Evolutionary conservation across 2,113 vertebrate species (phyloP), one percentile per base, ranked within the genome.

Genomic region (Poeciliopsis occidentalis): DNA sequence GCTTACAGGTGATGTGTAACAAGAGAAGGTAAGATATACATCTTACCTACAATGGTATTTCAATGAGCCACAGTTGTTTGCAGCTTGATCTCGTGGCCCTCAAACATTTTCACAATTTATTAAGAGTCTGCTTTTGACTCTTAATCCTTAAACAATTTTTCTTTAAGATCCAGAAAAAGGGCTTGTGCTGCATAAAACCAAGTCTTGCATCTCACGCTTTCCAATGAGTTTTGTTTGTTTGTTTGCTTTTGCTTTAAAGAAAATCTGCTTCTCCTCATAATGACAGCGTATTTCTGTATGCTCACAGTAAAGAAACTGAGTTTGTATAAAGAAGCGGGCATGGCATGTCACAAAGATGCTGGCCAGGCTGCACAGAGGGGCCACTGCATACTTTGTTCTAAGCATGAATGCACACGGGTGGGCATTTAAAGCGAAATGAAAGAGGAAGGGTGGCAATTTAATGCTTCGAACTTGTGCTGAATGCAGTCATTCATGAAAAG

Each of bases 311-410:
- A 87, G 71, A 85, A 61, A 86, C 67, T 34, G 34, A 75, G 73
- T 87, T 91, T 87, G 85, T 87, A 77, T 86, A 88, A 86, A 88
- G 54, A 81, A 30, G 17, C 73, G 60, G 72, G 79, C 84, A 78
- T 26, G 60, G 68, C 87, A 87, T 91, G 89, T 92, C 89, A 91
- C 69, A 60, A 60, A 79, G 88, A 93, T 60, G 67, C 82, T 86
- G 72, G 78, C 85, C 89, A 94, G 92, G 67, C 83, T 63, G 31
- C 74, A 76, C 80, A 67, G 71, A n/a, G 61, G 61, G 78, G 69
- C 83, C 79, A 30, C 64, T 44, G 70, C 69, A 75, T 79, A 80
- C 79, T 70, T 81, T 64, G 73, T 77, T 81, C 75, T 70, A 34
- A 79, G 75, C 74, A 73, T 76, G 85, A 75, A 76, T 73, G 60